A percentile compares a stretch with the other conserved stretches of the same genome.
These are phyloP conservation scores for Xestia c-nigrum DNA, from an alignment of 2,888 invertebrate species.

Conservation along the genomic window DNA sequence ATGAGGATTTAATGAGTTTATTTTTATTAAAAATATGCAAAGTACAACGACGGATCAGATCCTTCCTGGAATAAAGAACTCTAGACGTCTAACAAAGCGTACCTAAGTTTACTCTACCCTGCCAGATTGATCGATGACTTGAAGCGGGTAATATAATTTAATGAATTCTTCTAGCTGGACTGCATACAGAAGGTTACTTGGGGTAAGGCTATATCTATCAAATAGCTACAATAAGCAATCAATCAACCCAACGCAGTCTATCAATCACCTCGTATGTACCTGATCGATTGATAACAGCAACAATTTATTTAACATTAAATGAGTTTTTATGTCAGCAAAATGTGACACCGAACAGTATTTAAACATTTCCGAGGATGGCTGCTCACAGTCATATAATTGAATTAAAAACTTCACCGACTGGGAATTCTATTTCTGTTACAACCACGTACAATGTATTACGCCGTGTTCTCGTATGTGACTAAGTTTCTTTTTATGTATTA, in stretches of 20 bases:
- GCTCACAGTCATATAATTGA: conserved; percentile 50
- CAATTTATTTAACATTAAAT: conserved; percentile 13
- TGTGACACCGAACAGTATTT: conserved; percentile 31
- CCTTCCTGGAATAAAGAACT: too few relatives aligned
- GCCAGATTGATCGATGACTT: neutral
- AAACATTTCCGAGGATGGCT: conserved; percentile 36
- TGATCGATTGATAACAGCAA: conserved; percentile 33
- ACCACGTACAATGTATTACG: conserved; percentile 46
- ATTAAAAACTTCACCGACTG: conserved; percentile 49
- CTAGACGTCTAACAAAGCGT: neutral
- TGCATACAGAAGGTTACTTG: neutral
- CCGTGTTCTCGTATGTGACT: conserved; percentile 37
- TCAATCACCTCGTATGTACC: conserved; percentile 23
- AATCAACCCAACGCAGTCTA: conserved; percentile 35
- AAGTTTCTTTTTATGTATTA: conserved; percentile 37
- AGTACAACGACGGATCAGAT: neutral
- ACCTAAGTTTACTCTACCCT: neutral
- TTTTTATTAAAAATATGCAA: neutral
- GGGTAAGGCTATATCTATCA: neutral
- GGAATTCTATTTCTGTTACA: conserved; percentile 50
- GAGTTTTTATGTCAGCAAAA: conserved; percentile 30
- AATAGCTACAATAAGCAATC: conserved; percentile 8
- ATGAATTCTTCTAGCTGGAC: neutral
- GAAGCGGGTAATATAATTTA: neutral
- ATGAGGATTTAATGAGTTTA: neutral